Conservation (phyloP, 1,140 invertebrate genomes). For the Cheumatopsyche charites region DNA sequence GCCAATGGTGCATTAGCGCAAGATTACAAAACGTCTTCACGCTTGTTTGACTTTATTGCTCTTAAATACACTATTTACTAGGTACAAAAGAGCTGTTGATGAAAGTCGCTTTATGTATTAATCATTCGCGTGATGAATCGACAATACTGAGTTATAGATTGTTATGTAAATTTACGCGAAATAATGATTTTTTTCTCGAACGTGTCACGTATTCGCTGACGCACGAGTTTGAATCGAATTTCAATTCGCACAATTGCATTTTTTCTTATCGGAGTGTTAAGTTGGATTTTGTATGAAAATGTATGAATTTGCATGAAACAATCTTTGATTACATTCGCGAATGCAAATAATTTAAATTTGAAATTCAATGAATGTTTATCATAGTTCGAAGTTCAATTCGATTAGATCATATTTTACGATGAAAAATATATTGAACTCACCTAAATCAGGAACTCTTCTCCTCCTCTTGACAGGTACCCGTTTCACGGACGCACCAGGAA, state of each 20-base stretch:
- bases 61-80: not conserved
- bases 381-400: too few species aligned
- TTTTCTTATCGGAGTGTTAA: not conserved
- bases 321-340: too few species aligned
- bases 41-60: not conserved
- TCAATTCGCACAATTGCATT: not conserved
- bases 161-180: too few species aligned
- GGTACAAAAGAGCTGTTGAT: not conserved
- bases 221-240: not conserved
- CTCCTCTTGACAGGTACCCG: slow-evolving; percentile 57
- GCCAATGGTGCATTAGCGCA: too few species aligned
- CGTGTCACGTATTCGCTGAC: slow-evolving; percentile 6
- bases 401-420: too few species aligned
- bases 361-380: too few species aligned
- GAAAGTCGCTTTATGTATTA: not conserved
- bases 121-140: too few species aligned
- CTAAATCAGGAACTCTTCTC: slow-evolving; percentile 57
- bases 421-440: slow-evolving; percentile 48
- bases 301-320: too few species aligned
- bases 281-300: too few species aligned
- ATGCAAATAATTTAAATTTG: too few species aligned
- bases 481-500: slow-evolving; percentile 57
- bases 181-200: not conserved
- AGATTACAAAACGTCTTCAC: not conserved
- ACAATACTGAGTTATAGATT: too few species aligned